These are phyloP conservation scores for Tolypeutes matacus DNA, from an alignment of 2,797 vertebrate genomes.

Conservation along the genomic window DNA sequence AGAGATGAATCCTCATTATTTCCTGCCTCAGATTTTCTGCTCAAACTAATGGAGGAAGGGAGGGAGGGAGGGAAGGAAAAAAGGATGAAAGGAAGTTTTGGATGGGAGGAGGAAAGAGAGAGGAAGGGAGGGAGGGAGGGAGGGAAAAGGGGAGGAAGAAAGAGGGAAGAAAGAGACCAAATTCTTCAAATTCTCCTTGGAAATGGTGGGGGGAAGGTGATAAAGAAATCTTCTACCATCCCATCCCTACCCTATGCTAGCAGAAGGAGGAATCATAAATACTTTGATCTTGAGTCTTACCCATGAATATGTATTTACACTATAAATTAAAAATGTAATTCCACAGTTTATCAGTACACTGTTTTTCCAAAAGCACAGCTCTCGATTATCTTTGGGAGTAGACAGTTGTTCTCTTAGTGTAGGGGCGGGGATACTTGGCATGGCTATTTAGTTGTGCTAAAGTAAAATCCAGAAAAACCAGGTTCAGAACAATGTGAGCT, in stretches of 20 bases:
- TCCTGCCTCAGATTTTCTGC: no score
- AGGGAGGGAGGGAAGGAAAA: no score
- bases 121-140: background rate
- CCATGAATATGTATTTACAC: background rate
- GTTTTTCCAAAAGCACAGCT: constrained; percentile 15
- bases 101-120: background rate
- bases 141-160: background rate
- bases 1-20: no score
- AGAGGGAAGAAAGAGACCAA: background rate
- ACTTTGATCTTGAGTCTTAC: background rate
- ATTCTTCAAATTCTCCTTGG: constrained; percentile 23
- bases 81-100: no score
- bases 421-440: background rate
- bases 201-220: background rate
- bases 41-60: no score
- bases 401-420: background rate
- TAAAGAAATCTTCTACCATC: background rate
- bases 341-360: background rate
- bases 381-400: constrained; percentile 17
- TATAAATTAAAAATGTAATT: constrained; percentile 27
- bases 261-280: background rate
- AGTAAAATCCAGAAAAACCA: constrained; percentile 3
- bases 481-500: background rate
- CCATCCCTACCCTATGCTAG: background rate
- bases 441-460: background rate